Evolutionary conservation across 2,113 vertebrate genomes (phyloP).

Genomic region (Carassius carassius): DNA sequence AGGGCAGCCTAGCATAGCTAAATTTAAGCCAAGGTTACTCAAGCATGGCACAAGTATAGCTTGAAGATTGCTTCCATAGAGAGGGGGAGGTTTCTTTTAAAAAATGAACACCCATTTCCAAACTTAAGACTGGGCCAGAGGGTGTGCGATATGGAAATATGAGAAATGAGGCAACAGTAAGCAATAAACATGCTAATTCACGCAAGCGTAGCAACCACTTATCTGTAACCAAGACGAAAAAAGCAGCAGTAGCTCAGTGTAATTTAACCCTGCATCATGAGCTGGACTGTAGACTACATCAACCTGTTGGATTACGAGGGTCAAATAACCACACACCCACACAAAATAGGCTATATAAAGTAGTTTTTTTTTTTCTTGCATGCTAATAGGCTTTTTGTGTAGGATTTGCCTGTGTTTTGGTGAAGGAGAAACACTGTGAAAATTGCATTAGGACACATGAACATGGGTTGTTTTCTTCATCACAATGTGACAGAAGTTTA

Average conservation of each 20-base stretch:
- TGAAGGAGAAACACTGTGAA: background rate
- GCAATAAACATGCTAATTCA: constrained; percentile 81
- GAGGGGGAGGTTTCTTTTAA: constrained; percentile 62
- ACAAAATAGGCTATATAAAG: background rate
- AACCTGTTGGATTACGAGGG: background rate
- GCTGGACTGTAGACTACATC: background rate
- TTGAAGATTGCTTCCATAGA: constrained; percentile 51
- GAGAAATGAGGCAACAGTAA: constrained; percentile 68
- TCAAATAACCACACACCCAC: background rate
- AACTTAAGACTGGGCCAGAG: constrained; percentile 67
- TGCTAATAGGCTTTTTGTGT: background rate
- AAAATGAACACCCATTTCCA: constrained; percentile 61
- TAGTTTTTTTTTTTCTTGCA: background rate
- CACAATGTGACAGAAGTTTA: constrained; percentile 43
- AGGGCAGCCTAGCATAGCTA: constrained; percentile 47
- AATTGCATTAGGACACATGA: constrained; percentile 14
- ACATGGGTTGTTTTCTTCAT: constrained; percentile 47
- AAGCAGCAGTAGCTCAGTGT: constrained; percentile 22
- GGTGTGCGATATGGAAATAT: constrained; percentile 73
- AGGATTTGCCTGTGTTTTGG: background rate
- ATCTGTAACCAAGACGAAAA: constrained; percentile 56
- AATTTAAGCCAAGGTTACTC: constrained; percentile 53
- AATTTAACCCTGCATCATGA: constrained; percentile 25
- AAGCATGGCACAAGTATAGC: constrained; percentile 55
- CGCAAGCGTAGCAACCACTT: constrained; percentile 68